These are phyloP conservation scores for Pasiphila rectangulata DNA, from an alignment of 2,888 invertebrate species.

Conservation along the genomic window DNA sequence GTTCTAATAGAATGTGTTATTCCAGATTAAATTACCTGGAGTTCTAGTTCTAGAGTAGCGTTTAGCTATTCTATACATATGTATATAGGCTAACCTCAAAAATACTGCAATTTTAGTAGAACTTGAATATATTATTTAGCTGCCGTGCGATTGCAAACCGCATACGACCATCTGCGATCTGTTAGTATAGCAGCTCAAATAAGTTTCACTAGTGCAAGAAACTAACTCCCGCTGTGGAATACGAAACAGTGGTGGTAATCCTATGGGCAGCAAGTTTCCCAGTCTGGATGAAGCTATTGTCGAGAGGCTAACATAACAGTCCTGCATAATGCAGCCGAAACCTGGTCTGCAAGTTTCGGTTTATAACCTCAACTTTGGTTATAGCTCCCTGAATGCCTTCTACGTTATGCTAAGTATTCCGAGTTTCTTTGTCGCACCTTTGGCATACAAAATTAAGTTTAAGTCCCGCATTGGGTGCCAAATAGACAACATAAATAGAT, in stretches of 20 bases:
- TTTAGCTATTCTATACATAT: too few species aligned
- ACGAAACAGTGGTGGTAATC: slow-evolving; percentile 17
- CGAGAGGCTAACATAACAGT: slow-evolving; percentile 29
- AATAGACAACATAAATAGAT: too few species aligned
- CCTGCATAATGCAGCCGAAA: slow-evolving; percentile 31
- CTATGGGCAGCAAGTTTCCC: slow-evolving; percentile 21
- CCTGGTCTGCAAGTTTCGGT: slow-evolving; percentile 24
- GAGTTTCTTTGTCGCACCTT: background rate
- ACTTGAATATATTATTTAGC: too few species aligned
- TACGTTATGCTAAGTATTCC: slow-evolving; percentile 2
- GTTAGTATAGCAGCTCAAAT: too few species aligned
- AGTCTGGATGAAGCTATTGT: slow-evolving; percentile 32
- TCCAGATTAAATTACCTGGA: too few species aligned
- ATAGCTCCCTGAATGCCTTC: slow-evolving; percentile 11
- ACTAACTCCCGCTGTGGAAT: slow-evolving; percentile 3
- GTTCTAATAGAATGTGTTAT: too few species aligned
- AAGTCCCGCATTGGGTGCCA: slow-evolving; percentile 16
- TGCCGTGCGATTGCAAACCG: too few species aligned
- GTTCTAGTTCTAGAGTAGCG: too few species aligned
- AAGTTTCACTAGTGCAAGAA: too few species aligned
- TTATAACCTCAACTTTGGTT: slow-evolving; percentile 17
- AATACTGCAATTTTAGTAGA: too few species aligned
- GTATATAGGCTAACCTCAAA: too few species aligned
- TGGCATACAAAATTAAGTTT: slow-evolving; percentile 1
- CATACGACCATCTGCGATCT: too few species aligned